Percentiles rank a stretch among this genome's conserved stretches.
These are phyloP conservation scores for Rhodeus uyekii DNA, from an alignment of 2,797 vertebrate species.

Conservation along the genomic window DNA sequence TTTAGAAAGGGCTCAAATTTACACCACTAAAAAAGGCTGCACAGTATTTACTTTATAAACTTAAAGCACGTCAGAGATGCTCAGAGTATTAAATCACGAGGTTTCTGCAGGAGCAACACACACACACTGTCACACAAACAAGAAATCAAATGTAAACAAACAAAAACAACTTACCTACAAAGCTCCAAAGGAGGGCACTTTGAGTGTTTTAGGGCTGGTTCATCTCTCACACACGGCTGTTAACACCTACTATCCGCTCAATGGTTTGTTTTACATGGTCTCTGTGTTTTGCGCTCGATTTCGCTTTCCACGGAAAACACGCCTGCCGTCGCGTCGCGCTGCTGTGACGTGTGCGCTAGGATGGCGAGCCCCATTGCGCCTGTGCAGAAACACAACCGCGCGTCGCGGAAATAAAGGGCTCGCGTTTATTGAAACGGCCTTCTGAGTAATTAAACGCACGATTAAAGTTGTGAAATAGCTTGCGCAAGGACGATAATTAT, in stretches of 20 bases:
- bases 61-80: neutral
- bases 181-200: neutral
- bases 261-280: neutral
- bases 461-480: neutral
- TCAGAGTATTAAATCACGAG: no score
- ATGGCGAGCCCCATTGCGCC: neutral
- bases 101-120: neutral
- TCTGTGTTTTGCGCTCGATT: neutral
- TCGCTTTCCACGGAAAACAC: neutral
- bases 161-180: conserved; percentile 3
- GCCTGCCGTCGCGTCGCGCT: conserved; percentile 2
- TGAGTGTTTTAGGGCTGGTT: neutral
- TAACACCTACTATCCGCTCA: neutral
- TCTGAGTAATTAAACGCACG: neutral
- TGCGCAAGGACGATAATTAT: neutral
- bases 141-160: neutral
- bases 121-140: no score
- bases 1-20: neutral
- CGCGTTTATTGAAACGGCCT: neutral
- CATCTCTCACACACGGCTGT: neutral
- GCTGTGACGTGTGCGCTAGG: neutral
- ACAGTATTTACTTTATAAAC: neutral
- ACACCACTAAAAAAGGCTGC: neutral
- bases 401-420: neutral
- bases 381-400: neutral